Base-by-base conservation (phyloP, 2,113 vertebrate species). In the Carlito syrichta region DNA sequence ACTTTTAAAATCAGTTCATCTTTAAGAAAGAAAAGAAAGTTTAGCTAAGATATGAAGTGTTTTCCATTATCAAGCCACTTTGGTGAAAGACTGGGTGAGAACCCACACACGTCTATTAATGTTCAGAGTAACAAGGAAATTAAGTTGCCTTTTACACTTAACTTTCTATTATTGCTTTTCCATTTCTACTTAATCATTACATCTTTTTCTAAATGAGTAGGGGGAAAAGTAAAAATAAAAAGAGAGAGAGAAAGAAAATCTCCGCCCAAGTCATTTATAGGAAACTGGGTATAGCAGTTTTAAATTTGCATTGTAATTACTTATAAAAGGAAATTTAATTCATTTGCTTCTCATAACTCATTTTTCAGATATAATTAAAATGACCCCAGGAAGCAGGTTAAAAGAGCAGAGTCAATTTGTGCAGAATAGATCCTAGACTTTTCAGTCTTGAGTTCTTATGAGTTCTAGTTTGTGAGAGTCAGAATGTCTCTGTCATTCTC, bases 291-390 rank as follows among this genome's bases (percentile, higher is more conserved):
- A 95, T 89, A 98, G 96, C 27, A 27, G 45, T 82, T 97, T 97
- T 83, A 79, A 97, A 98, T 98, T 98, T 98, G 69, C 98, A 98
- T 98, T 97, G 23, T 97, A 98, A 98, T 98, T 98, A 97, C 96
- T 96, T 97, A 96, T 92, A 52, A 97, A 96, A 97, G 89, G 89
- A 96, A 98, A 97, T 91, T 94, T 58, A 97, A 98, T 98, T 98
- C 92, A 97, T 97, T 98, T 98, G 35, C 52, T 95, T 98, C 82
- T 96, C 17, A 48, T 92, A 97, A 97, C 82, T 98, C 97, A 97
- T 97, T 98, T 98, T 95, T 97, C 97, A 98, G 86, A 98, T 96
- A 97, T 98, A 98, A 99, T 98, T 98, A 98, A 99, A 98, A 98
- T 97, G 60, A 98, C 98, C 98, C 96, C 63, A 97, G 78, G 90